Percentiles rank a stretch among this genome's conserved stretches.
Evolutionary conservation across 2,113 vertebrate genomes (phyloP).

Genomic region (Trinectes maculatus): DNA sequence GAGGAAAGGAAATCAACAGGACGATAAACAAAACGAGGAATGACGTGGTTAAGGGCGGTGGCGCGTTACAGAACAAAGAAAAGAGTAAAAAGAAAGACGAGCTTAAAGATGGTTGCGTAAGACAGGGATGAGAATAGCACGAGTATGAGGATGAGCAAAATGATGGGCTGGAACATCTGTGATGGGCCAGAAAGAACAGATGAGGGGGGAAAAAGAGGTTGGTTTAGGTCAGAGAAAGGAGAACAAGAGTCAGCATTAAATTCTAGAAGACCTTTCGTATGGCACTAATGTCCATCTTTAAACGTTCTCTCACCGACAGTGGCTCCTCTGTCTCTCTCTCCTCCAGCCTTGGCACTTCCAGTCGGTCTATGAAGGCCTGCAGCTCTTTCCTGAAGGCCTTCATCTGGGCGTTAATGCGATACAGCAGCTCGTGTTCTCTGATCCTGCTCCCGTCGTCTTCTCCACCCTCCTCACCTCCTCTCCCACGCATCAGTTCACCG

Average conservation of each 20-base stretch:
- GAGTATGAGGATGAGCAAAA: slow-evolving; percentile 99
- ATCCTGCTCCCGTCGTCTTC: slow-evolving; percentile 89
- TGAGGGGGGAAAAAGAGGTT: slow-evolving; percentile 50
- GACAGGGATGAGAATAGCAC: slow-evolving; percentile 99
- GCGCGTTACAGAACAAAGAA: slow-evolving; percentile 95
- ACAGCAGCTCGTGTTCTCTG: slow-evolving; percentile 94
- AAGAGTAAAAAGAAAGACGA: slow-evolving; percentile 96
- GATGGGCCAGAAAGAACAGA: slow-evolving; percentile 74
- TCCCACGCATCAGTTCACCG: slow-evolving; percentile 87
- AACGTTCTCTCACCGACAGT: slow-evolving; percentile 89
- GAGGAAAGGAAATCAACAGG: slow-evolving; percentile 35
- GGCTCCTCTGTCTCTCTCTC: slow-evolving; percentile 90
- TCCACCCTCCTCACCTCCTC: slow-evolving; percentile 83
- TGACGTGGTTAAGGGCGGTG: slow-evolving; percentile 47
- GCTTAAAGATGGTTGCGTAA: slow-evolving; percentile 99
- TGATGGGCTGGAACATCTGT: slow-evolving; percentile 99
- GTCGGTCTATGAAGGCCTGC: slow-evolving; percentile 93
- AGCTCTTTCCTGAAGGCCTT: slow-evolving; percentile 97
- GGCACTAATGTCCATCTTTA: not conserved
- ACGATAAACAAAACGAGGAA: slow-evolving; percentile 51
- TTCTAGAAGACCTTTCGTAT: not conserved
- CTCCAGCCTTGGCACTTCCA: slow-evolving; percentile 90
- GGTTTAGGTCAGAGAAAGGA: slow-evolving; percentile 50
- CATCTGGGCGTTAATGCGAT: slow-evolving; percentile 97
- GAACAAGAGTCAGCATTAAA: slow-evolving; percentile 39